Evolutionary conservation across 2,113 vertebrate species (phyloP).

Genomic region (Alethe diademata): DNA sequence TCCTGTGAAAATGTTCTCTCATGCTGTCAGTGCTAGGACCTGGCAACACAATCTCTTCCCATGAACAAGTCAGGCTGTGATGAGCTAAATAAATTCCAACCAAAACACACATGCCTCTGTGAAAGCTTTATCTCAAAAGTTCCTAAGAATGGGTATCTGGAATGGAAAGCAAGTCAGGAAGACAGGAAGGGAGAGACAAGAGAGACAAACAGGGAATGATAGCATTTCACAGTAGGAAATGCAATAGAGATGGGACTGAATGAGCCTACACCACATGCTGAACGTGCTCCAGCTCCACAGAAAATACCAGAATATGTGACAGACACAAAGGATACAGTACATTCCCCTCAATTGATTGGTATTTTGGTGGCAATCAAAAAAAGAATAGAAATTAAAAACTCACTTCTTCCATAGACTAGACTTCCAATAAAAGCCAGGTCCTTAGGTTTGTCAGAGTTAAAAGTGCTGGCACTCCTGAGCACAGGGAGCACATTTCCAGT

Average conservation of each 20-base stretch:
- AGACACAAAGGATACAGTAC: neutral
- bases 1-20: neutral
- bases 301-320: neutral
- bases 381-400: neutral
- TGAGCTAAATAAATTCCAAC: neutral
- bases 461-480: neutral
- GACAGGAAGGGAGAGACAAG: neutral
- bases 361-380: neutral
- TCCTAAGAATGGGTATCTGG: neutral
- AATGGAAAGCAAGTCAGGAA: neutral
- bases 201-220: fast-evolving
- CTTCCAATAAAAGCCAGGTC: neutral
- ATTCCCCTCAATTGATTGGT: fast-evolving
- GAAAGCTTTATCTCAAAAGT: neutral
- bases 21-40: neutral
- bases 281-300: neutral
- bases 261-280: neutral
- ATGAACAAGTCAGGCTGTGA: neutral
- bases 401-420: neutral
- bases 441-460: neutral
- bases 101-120: neutral
- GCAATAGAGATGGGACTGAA: neutral
- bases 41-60: neutral
- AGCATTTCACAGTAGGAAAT: neutral
- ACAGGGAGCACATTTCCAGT: neutral